These are phyloP conservation scores for Thymelicus acteon DNA, from an alignment of 2,888 invertebrate species.

Conservation along the genomic window DNA sequence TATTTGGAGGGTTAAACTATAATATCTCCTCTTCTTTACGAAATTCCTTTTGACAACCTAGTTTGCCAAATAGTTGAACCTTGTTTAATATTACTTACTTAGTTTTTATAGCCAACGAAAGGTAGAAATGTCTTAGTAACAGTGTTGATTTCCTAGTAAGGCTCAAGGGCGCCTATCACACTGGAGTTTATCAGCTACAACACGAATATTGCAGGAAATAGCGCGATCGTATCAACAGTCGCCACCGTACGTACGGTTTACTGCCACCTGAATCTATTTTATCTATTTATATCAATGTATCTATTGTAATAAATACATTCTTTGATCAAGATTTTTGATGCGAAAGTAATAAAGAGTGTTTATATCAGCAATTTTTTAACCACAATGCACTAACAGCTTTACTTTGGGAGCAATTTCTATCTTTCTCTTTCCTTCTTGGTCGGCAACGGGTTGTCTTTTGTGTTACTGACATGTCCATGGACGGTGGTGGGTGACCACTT, in stretches of 20 bases:
- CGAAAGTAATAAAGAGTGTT: not conserved
- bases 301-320: not conserved
- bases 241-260: not conserved
- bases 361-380: not conserved
- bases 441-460: no score
- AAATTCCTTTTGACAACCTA: no score
- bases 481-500: no score
- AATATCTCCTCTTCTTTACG: no score
- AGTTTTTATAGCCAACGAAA: constrained; percentile 4
- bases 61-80: no score
- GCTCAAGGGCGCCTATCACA: constrained; percentile 28
- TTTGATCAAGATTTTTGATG: not conserved
- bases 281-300: no score
- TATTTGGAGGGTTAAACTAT: no score
- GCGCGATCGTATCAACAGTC: constrained; percentile 12
- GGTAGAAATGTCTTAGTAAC: constrained; percentile 22
- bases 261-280: not conserved
- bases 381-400: no score
- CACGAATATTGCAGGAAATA: constrained; percentile 18
- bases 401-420: no score
- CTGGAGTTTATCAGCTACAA: constrained; percentile 1
- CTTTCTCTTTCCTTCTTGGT: no score
- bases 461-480: no score
- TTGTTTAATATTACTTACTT: not conserved
- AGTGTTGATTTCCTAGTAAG: constrained; percentile 20